Evolutionary conservation across 2,888 invertebrate species (phyloP).

Genomic region (Acronicta psi): DNA sequence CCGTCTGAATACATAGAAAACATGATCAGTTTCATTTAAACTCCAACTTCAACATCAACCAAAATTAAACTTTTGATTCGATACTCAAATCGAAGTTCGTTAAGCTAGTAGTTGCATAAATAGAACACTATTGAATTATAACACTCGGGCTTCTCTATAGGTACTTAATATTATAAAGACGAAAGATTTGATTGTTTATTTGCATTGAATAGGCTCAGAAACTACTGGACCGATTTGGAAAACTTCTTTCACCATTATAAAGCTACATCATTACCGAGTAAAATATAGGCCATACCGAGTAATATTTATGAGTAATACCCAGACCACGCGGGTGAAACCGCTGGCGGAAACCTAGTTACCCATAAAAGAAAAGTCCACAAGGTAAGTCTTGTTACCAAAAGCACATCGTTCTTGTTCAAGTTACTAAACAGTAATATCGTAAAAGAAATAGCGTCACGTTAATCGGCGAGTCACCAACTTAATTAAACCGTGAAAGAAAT

Average conservation of each 20-base stretch:
- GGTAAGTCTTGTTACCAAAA: conserved; percentile 2
- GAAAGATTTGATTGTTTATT: too few species aligned
- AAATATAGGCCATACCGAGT: too few species aligned
- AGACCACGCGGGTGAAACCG: too few species aligned
- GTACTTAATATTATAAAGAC: too few species aligned
- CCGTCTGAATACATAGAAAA: neutral
- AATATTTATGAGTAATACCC: too few species aligned
- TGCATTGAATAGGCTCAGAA: too few species aligned
- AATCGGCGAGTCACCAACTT: conserved; percentile 49
- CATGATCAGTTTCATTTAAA: conserved; percentile 2
- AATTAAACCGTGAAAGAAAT: conserved; percentile 60
- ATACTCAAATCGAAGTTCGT: neutral
- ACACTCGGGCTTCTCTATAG: too few species aligned
- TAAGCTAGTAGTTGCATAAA: conserved; percentile 1
- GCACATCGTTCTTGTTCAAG: conserved; percentile 3
- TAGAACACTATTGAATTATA: conserved; percentile 1
- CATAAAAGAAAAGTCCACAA: neutral
- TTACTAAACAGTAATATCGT: conserved; percentile 10
- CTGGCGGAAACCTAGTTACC: too few species aligned
- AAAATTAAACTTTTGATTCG: conserved; percentile 1
- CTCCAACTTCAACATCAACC: neutral
- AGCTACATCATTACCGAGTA: too few species aligned
- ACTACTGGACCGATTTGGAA: too few species aligned
- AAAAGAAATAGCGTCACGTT: conserved; percentile 27
- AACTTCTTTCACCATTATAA: too few species aligned